phyloP scores from a whole-genome alignment of 2,113 vertebrate species.

The Falcunculus frontatus region DNA sequence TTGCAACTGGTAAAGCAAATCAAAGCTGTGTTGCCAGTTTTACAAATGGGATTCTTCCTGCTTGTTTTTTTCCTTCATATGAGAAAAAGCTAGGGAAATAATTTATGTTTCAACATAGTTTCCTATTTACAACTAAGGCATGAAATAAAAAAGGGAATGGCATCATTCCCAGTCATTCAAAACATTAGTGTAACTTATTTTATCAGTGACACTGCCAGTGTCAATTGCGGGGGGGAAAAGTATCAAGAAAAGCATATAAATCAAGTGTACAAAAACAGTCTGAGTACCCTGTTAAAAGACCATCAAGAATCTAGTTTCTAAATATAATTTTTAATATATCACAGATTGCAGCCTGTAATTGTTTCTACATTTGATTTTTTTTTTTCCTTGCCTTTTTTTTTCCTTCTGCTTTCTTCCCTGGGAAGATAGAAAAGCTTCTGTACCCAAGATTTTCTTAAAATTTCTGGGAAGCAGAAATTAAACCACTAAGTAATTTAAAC shows the following conservation, averaged over 20 bases:
- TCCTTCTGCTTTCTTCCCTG: background rate
- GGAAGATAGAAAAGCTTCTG: background rate
- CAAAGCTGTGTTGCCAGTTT: background rate
- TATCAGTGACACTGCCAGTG: background rate
- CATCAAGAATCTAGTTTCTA: background rate
- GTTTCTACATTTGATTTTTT: background rate
- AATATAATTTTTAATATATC: background rate
- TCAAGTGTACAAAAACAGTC: background rate
- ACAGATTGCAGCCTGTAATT: background rate
- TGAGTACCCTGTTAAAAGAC: background rate
- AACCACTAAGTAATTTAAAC: slow-evolving; percentile 10
- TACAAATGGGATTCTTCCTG: background rate
- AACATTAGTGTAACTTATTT: background rate
- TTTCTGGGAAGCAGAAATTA: background rate
- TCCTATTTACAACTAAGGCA: background rate
- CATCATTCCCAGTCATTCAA: background rate
- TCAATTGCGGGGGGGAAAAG: background rate
- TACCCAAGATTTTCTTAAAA: background rate
- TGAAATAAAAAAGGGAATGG: background rate
- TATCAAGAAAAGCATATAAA: background rate
- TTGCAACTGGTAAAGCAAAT: background rate
- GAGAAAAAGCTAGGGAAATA: background rate
- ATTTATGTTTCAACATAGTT: background rate
- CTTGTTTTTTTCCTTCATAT: background rate
- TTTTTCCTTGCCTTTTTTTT: background rate